phyloP scores from a whole-genome alignment of 2,113 vertebrate species.

The Cavia aperea region DNA sequence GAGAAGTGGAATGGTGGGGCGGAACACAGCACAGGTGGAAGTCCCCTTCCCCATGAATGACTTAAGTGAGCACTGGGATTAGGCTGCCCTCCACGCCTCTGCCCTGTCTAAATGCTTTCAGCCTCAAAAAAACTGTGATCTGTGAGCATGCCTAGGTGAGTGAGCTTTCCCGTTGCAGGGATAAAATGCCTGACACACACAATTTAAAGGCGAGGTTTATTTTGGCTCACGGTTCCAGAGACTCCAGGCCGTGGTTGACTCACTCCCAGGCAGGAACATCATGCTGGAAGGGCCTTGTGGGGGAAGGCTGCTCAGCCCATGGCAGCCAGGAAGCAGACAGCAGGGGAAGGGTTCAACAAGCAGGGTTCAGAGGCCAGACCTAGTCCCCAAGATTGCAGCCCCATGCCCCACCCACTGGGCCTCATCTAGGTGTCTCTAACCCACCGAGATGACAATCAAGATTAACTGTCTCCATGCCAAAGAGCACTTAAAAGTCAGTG shows the following conservation, averaged over 20 bases:
- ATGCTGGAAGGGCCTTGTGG: neutral
- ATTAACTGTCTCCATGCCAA: neutral
- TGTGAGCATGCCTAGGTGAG: neutral
- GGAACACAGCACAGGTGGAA: neutral
- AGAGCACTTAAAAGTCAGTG: neutral
- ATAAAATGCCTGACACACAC: neutral
- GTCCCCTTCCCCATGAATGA: neutral
- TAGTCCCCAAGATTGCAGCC: neutral
- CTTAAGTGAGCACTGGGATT: too few species aligned
- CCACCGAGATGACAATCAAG: neutral
- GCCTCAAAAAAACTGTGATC: neutral
- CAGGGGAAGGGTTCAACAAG: neutral
- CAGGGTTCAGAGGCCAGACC: neutral
- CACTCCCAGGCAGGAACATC: neutral
- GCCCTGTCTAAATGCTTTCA: neutral
- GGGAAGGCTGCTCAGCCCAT: neutral
- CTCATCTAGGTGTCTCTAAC: neutral
- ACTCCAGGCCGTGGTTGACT: neutral
- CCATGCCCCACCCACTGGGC: neutral
- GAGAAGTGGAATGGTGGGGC: neutral
- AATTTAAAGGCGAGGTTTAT: neutral
- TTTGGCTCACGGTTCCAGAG: neutral
- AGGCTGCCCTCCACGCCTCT: rapidly evolving
- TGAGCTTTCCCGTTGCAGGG: neutral
- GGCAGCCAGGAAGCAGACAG: neutral